These are phyloP conservation scores for Dryococelus australis DNA, from an alignment of 2,888 invertebrate species.

Conservation along the genomic window DNA sequence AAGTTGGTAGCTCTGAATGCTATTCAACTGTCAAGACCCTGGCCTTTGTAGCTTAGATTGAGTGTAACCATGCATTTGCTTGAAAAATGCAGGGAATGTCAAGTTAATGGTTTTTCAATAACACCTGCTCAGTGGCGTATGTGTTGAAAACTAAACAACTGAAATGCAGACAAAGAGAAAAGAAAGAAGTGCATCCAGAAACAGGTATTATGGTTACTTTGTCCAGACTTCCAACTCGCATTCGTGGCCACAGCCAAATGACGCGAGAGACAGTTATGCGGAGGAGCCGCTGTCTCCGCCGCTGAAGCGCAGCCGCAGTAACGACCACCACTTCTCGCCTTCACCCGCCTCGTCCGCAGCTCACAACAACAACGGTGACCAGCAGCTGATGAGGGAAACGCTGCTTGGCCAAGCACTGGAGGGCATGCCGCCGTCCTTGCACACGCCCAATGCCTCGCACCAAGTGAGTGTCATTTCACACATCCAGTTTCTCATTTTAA, in stretches of 20 bases:
- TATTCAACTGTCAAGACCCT: no score
- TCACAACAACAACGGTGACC: constrained; percentile 53
- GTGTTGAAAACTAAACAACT: no score
- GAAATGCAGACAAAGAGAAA: no score
- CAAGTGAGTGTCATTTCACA: constrained; percentile 40
- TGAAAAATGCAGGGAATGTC: no score
- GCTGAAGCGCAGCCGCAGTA: constrained; percentile 74
- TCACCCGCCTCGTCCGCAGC: constrained; percentile 44
- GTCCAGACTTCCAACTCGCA: constrained; percentile 66
- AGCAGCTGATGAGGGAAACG: constrained; percentile 71
- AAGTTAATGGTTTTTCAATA: no score
- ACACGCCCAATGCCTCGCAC: constrained; percentile 57
- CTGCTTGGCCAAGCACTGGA: constrained; percentile 80
- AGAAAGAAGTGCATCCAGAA: no score
- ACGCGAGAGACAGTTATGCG: constrained; percentile 57
- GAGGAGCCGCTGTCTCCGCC: constrained; percentile 70
- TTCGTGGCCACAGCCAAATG: constrained; percentile 67
- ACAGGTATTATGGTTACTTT: neutral
- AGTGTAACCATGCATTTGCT: no score
- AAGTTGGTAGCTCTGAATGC: no score
- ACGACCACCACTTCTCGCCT: constrained; percentile 58
- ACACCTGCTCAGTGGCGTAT: no score
- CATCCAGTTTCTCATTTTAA: constrained; percentile 19
- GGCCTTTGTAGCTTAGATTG: no score
- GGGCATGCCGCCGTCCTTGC: constrained; percentile 69